phyloP scores from a whole-genome alignment of 1,140 invertebrate genomes.

The Proctacanthus coquilletti region DNA sequence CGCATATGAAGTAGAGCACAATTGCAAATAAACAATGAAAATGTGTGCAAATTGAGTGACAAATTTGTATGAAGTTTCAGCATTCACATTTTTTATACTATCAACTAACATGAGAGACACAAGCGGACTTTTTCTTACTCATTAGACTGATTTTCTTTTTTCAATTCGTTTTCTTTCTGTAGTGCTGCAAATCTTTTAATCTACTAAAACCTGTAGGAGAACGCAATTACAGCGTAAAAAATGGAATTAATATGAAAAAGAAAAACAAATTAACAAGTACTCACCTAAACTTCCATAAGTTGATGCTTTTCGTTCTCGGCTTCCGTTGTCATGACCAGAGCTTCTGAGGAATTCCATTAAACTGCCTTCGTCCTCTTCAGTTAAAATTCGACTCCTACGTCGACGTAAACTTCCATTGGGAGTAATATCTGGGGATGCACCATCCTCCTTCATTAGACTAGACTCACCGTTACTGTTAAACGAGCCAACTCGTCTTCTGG shows the following conservation, averaged over 20 bases:
- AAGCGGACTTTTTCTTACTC: no score
- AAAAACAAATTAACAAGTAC: slow-evolving; percentile 8
- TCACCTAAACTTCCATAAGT: slow-evolving; percentile 69
- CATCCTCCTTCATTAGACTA: slow-evolving; percentile 38
- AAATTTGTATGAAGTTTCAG: no score
- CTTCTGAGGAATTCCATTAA: slow-evolving; percentile 72
- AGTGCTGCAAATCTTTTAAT: no score
- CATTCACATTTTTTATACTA: no score
- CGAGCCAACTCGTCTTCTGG: slow-evolving; percentile 48
- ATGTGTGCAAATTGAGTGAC: no score
- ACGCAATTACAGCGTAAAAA: not conserved
- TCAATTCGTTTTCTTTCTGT: no score
- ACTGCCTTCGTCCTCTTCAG: slow-evolving; percentile 69
- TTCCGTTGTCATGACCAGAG: slow-evolving; percentile 49
- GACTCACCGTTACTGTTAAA: slow-evolving; percentile 31
- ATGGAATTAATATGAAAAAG: not conserved
- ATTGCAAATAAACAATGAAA: no score
- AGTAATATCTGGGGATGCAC: slow-evolving; percentile 70
- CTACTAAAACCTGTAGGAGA: no score
- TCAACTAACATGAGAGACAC: no score
- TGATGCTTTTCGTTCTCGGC: slow-evolving; percentile 52
- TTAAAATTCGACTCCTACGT: slow-evolving; percentile 60
- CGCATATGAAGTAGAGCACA: no score
- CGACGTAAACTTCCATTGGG: slow-evolving; percentile 73
- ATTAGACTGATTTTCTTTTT: not conserved